Base-by-base conservation (phyloP, 2,113 vertebrate species). In the Nesogale talazaci region DNA sequence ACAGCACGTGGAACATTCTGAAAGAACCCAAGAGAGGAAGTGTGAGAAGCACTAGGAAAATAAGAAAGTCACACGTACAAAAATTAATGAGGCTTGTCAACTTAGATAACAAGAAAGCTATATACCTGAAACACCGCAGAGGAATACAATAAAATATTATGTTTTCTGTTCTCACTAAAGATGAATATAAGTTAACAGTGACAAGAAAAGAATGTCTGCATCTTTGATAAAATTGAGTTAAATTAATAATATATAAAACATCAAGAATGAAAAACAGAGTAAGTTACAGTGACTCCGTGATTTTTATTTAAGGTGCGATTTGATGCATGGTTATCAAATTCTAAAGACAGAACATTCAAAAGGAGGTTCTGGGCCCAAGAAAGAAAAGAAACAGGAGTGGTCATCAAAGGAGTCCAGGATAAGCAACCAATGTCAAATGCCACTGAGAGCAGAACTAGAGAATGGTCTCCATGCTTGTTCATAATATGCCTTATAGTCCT, bases 101-200 rank as follows among this genome's bases (percentile, higher is more conserved):
- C 46, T 52, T 52, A 52, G 81, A 69, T 76, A 83, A 87, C 52
- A 91, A 91, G 69, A 59, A 88, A 83, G 57, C 57, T 40, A 46
- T 14, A 56, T 67, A 56, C 27, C 9, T 77, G 46, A n/a, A 76
- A 14, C 80, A 90, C 17, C 69, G 72, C 57, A 82, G 59, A 86
- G 70, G 77, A 86, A 29, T 42, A 29, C n/a, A 75, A 52, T 40
- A 70, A 2, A 80, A n/a, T 56, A 72, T 20, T 46, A 90, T 2
- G 6, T 19, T 38, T 46, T 83, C 36, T 27, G 23, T 52, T 84
- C 69, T 86, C 67, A 77, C 36, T 63, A n/a, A 86, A 86, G 38
- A 52, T 52, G 27, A 83, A 69, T 83, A 15, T 83, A 65, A 85
- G 29, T 27, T 23, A 46, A 86, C 7, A 34, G 22, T 82, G 31